Percentiles rank a stretch among this genome's conserved stretches.
phyloP scores from a whole-genome alignment of 2,888 invertebrate genomes.

The Lithophane ornitopus region DNA sequence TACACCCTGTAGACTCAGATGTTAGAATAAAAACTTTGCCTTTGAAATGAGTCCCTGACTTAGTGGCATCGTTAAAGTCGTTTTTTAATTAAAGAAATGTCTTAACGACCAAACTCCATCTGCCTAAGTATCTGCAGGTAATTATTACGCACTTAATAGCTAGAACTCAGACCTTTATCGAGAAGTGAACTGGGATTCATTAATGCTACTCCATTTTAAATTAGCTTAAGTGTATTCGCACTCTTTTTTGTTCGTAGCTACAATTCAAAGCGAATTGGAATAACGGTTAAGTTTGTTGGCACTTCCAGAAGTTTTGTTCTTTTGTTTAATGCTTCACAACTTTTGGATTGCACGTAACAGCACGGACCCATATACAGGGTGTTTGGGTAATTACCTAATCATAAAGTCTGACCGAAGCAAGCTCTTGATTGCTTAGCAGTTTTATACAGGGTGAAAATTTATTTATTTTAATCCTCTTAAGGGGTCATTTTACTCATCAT shows the following conservation, averaged over 20 bases:
- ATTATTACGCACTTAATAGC: slow-evolving; percentile 56
- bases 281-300: slow-evolving; percentile 37
- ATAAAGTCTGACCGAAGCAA: too few relatives aligned
- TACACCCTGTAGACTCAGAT: slow-evolving; percentile 47
- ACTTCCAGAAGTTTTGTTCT: slow-evolving; percentile 26
- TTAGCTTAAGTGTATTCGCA: slow-evolving; percentile 46
- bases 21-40: slow-evolving; percentile 57
- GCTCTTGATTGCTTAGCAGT: too few relatives aligned
- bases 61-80: slow-evolving; percentile 54
- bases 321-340: slow-evolving; percentile 1
- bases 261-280: slow-evolving; percentile 29
- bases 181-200: slow-evolving; percentile 40
- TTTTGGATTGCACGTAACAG: neutral
- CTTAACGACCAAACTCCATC: slow-evolving; percentile 53
- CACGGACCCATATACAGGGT: too few relatives aligned
- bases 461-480: too few relatives aligned
- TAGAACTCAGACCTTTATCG: slow-evolving; percentile 52
- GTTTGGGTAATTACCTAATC: too few relatives aligned
- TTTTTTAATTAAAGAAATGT: slow-evolving; percentile 68
- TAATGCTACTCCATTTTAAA: slow-evolving; percentile 41
- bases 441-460: too few relatives aligned
- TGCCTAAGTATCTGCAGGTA: slow-evolving; percentile 51
- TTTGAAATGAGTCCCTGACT: slow-evolving; percentile 50
- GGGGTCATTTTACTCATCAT: too few relatives aligned
- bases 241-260: slow-evolving; percentile 35